Evolutionary conservation across 2,888 invertebrate species (phyloP).

Genomic region (Linnaemya tessellans): DNA sequence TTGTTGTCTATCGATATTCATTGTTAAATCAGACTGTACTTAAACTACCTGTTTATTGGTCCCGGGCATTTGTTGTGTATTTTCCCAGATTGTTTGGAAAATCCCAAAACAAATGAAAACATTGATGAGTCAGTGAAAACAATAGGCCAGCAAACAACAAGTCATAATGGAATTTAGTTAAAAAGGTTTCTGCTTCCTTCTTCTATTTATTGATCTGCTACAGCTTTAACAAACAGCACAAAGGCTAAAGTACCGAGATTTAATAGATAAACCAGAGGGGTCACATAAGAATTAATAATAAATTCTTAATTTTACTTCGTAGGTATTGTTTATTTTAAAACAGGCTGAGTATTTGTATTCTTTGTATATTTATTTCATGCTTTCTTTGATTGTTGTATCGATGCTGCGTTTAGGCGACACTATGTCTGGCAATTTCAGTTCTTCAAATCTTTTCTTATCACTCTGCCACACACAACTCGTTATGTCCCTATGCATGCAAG

Average conservation of each 20-base stretch:
- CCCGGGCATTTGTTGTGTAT: constrained; percentile 50
- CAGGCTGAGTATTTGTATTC: constrained; percentile 44
- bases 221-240: constrained; percentile 22
- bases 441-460: neutral
- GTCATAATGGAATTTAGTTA: constrained; percentile 69
- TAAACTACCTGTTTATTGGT: constrained; percentile 43
- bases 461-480: neutral
- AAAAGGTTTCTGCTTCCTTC: constrained; percentile 32
- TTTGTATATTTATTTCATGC: neutral
- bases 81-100: constrained; percentile 71
- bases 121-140: constrained; percentile 67
- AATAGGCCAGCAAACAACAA: constrained; percentile 57
- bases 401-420: constrained; percentile 48
- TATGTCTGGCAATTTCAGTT: constrained; percentile 55
- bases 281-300: constrained; percentile 43
- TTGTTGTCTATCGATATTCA: neutral
- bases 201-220: constrained; percentile 50
- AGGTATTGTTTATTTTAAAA: constrained; percentile 58
- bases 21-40: constrained; percentile 33
- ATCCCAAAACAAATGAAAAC: constrained; percentile 70
- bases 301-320: constrained; percentile 35
- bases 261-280: constrained; percentile 47
- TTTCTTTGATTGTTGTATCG: neutral
- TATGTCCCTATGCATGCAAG: neutral
- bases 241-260: constrained; percentile 30